A percentile compares a stretch with the other conserved stretches of the same genome.
These are phyloP conservation scores for Pterophyllum scalare DNA, from an alignment of 2,113 vertebrate species.

Conservation along the genomic window DNA sequence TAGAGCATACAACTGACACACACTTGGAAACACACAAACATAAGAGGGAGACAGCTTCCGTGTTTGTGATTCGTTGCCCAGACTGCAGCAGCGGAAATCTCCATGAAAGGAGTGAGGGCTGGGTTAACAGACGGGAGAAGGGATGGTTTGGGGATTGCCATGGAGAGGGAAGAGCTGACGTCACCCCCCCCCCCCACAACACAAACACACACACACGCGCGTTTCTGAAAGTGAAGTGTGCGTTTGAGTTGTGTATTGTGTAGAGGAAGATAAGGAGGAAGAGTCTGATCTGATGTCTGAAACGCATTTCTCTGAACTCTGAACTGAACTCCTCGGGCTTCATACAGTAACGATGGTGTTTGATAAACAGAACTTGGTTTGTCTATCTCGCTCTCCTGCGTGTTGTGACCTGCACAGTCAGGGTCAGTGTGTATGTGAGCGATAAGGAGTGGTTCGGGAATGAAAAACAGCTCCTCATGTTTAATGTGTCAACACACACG, in stretches of 20 bases:
- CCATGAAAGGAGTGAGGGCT: constrained; percentile 31
- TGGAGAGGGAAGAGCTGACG: background rate
- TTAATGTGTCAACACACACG: background rate
- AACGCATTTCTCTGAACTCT: background rate
- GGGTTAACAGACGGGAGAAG: background rate
- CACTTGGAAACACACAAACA: background rate
- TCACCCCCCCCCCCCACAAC: no score
- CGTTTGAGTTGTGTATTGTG: background rate
- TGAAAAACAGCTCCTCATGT: background rate
- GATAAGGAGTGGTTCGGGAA: background rate
- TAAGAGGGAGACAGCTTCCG: background rate
- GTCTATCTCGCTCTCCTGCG: background rate
- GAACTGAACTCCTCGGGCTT: background rate
- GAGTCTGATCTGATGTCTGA: background rate
- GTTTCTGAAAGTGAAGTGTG: background rate
- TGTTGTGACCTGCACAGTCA: background rate
- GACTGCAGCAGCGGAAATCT: constrained; percentile 30
- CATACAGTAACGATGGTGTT: background rate
- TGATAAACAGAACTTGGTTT: background rate
- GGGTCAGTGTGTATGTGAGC: background rate
- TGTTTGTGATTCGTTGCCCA: background rate
- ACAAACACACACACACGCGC: background rate
- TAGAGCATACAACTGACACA: background rate
- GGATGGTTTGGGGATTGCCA: background rate
- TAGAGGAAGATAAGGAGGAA: background rate